These are phyloP conservation scores for Tretioscincus oriximinensis DNA, from an alignment of 2,113 vertebrate species.

Conservation along the genomic window DNA sequence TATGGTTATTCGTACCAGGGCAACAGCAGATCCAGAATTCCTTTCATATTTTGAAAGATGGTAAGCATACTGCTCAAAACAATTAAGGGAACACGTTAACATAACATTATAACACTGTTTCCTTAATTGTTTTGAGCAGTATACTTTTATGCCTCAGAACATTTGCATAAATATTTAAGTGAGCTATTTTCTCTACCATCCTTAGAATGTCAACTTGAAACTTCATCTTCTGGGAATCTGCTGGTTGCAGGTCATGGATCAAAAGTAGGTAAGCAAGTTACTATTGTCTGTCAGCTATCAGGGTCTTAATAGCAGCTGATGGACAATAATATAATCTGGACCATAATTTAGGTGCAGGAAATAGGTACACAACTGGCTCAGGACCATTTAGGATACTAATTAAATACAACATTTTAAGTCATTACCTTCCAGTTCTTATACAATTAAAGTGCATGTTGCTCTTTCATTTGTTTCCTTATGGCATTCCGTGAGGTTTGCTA, in stretches of 20 bases:
- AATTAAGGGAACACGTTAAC: too few relatives aligned
- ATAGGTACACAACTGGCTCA: background rate
- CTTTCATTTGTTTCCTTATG: background rate
- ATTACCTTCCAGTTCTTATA: background rate
- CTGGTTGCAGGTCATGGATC: background rate
- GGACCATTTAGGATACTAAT: background rate
- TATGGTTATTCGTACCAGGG: background rate
- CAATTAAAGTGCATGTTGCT: background rate
- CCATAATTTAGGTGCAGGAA: background rate
- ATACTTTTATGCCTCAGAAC: background rate
- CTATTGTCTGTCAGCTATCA: constrained; percentile 7
- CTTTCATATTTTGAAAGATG: background rate
- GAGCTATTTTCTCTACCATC: background rate
- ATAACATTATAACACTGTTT: too few relatives aligned
- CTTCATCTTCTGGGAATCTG: background rate
- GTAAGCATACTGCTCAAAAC: too few relatives aligned
- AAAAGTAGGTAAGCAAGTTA: background rate
- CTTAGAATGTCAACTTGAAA: background rate
- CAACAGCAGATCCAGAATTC: background rate
- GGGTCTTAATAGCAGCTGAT: constrained; percentile 1
- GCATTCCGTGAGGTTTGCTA: background rate
- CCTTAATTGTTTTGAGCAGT: too few relatives aligned
- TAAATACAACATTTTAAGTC: constrained; percentile 5
- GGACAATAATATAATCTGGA: constrained; percentile 2
- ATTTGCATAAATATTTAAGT: background rate